These are phyloP conservation scores for Prosopocoilus inquinatus DNA, from an alignment of 2,888 invertebrate species.

Conservation along the genomic window DNA sequence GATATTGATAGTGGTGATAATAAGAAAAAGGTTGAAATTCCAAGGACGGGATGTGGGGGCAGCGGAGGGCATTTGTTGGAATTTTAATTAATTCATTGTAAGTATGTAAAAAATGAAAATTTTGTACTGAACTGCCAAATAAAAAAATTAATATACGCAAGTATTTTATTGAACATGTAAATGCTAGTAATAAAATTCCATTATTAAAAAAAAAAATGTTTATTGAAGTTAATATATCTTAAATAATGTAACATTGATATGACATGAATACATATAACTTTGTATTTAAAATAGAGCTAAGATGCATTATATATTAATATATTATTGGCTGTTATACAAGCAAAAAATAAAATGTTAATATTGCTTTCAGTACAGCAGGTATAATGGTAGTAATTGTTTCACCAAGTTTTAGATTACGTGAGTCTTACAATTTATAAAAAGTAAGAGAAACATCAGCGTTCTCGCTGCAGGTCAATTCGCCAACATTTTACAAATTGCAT, in stretches of 20 bases:
- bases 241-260: constrained; percentile 44
- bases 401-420: no score
- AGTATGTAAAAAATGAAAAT: constrained; percentile 1
- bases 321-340: constrained; percentile 20
- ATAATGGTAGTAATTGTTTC: neutral
- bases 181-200: no score
- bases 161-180: no score
- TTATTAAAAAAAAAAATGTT: constrained; percentile 18
- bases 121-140: no score
- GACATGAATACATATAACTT: constrained; percentile 40
- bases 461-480: no score
- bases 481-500: no score
- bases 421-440: no score
- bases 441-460: no score
- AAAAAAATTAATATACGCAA: no score
- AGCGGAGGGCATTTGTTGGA: constrained; percentile 63
- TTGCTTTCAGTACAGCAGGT: constrained; percentile 24
- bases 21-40: constrained; percentile 53
- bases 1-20: constrained; percentile 65
- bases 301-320: constrained; percentile 20
- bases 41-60: constrained; percentile 59
- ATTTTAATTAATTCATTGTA: constrained; percentile 52
- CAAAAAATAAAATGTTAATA: constrained; percentile 29
- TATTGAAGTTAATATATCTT: constrained; percentile 33
- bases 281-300: constrained; percentile 39